phyloP scores from a whole-genome alignment of 2,113 vertebrate species.

The Ptychochromis oligacanthus region DNA sequence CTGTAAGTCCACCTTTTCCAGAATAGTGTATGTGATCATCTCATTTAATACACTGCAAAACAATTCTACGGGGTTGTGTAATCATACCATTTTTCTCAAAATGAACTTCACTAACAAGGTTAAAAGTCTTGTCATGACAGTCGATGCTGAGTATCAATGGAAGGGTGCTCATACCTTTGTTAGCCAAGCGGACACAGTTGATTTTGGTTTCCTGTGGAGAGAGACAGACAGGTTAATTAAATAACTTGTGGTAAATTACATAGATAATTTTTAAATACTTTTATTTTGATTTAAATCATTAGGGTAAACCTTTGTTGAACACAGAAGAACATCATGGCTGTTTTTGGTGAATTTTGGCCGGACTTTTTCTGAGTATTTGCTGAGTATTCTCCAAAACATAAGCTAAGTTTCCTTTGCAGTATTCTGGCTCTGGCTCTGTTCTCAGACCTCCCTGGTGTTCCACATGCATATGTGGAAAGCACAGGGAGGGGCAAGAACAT shows the following conservation, averaged over 20 bases:
- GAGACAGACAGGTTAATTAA: slow-evolving; percentile 30
- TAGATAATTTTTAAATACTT: not conserved
- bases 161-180: slow-evolving; percentile 90
- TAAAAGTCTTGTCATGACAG: not conserved
- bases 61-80: not conserved
- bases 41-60: not conserved
- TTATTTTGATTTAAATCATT: not conserved
- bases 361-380: not conserved
- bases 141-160: slow-evolving; percentile 20
- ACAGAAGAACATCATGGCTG: not conserved
- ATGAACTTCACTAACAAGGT: not conserved
- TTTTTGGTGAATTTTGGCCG: not conserved
- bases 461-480: too few species aligned
- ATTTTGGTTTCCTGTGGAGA: slow-evolving; percentile 94
- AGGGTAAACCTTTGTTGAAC: not conserved
- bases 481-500: too few species aligned
- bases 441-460: too few species aligned
- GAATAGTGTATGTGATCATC: not conserved
- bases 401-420: not conserved
- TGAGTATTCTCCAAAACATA: not conserved
- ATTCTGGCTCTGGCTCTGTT: not conserved
- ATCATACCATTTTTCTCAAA: not conserved
- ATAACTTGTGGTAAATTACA: not conserved
- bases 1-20: slow-evolving; percentile 13
- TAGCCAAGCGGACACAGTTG: slow-evolving; percentile 95